These are phyloP conservation scores for Todiramphus chloris DNA, from an alignment of 2,113 vertebrate genomes.

Conservation along the genomic window DNA sequence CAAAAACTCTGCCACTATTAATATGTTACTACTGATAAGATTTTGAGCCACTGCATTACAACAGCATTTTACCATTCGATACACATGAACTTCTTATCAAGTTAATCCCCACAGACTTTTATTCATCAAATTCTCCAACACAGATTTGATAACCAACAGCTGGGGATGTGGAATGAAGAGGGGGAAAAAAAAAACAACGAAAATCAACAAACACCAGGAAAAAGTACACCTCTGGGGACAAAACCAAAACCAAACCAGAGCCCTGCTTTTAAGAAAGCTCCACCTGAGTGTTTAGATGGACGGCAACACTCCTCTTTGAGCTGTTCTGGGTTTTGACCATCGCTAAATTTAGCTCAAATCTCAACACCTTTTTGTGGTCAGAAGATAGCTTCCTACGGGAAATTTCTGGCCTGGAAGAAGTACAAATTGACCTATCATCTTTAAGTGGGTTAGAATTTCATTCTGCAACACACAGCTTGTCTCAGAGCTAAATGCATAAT, in stretches of 20 bases:
- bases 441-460: neutral
- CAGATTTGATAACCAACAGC: constrained; percentile 39
- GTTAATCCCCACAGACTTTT: constrained; percentile 45
- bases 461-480: neutral
- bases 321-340: neutral
- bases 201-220: neutral
- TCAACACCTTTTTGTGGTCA: neutral
- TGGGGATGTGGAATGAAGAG: neutral
- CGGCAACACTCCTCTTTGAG: neutral
- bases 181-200: neutral
- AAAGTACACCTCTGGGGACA: neutral
- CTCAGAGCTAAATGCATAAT: neutral
- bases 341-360: neutral
- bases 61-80: constrained; percentile 39
- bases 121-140: constrained; percentile 40
- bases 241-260: neutral
- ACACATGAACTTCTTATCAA: constrained; percentile 48
- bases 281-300: neutral
- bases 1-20: constrained; percentile 57
- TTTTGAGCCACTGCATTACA: constrained; percentile 34
- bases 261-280: neutral
- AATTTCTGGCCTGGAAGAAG: neutral
- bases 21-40: constrained; percentile 56
- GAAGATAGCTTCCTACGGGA: neutral
- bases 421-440: neutral